phyloP scores from a whole-genome alignment of 2,888 invertebrate genomes.

The Brachyptera putata region DNA sequence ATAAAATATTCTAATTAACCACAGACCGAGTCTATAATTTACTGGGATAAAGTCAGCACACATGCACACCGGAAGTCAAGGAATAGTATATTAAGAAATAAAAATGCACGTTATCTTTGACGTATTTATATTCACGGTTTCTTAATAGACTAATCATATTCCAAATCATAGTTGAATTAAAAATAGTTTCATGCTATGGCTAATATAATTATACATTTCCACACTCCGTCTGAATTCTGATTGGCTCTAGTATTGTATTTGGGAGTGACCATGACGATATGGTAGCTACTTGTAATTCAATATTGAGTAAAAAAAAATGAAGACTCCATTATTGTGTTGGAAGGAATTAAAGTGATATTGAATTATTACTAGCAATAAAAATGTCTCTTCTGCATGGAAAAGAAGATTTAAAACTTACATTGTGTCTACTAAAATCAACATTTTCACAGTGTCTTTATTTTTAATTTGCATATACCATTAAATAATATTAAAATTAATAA shows the following conservation, averaged over 20 bases:
- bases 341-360: too few species aligned
- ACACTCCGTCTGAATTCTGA: slow-evolving; percentile 5
- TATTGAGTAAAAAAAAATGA: slow-evolving; percentile 7
- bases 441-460: too few species aligned
- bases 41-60: neutral
- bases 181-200: slow-evolving; percentile 15
- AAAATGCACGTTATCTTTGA: slow-evolving; percentile 18
- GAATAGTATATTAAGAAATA: slow-evolving; percentile 7
- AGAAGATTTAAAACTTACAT: too few species aligned
- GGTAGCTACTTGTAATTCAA: slow-evolving; percentile 1
- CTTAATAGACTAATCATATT: slow-evolving; percentile 19
- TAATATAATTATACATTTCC: slow-evolving; percentile 19
- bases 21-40: slow-evolving; percentile 12
- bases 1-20: neutral
- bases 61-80: slow-evolving; percentile 6
- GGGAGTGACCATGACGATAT: slow-evolving; percentile 10
- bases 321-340: slow-evolving; percentile 8
- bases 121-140: slow-evolving; percentile 16
- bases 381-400: too few species aligned
- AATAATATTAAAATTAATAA: too few species aligned
- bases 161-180: slow-evolving; percentile 13
- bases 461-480: too few species aligned
- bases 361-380: too few species aligned
- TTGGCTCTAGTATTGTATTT: slow-evolving; percentile 15
- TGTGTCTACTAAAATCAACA: too few species aligned